phyloP scores from a whole-genome alignment of 2,113 vertebrate genomes.

The Odocoileus hemionus region DNA sequence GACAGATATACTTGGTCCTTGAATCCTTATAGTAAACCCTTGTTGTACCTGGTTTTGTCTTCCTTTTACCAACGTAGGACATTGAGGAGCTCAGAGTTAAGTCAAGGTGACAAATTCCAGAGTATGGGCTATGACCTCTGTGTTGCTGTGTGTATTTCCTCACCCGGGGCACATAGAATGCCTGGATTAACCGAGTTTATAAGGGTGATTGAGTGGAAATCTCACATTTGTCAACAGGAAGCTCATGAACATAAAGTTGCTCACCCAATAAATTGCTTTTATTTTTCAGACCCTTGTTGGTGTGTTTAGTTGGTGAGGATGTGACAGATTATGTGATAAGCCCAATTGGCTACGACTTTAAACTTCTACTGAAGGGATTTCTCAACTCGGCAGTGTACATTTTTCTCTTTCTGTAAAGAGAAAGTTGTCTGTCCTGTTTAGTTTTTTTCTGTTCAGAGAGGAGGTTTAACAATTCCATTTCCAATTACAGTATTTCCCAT shows the following conservation, averaged over 20 bases:
- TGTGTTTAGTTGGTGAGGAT: background rate
- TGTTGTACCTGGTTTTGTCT: background rate
- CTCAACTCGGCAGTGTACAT: rapidly evolving
- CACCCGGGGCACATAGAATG: background rate
- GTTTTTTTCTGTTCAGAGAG: background rate
- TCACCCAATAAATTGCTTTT: background rate
- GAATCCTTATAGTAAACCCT: background rate
- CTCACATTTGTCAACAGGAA: background rate
- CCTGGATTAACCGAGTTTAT: background rate
- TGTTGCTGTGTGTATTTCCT: background rate
- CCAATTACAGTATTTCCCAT: background rate
- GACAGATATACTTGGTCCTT: background rate
- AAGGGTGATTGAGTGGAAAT: background rate
- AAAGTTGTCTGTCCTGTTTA: background rate
- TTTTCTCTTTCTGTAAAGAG: background rate
- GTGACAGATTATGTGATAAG: background rate
- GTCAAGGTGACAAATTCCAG: background rate
- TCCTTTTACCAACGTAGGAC: background rate
- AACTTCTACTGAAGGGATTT: background rate
- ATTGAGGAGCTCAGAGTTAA: background rate
- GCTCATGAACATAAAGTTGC: background rate
- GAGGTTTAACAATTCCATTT: background rate
- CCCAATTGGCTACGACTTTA: background rate
- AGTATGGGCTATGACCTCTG: background rate
- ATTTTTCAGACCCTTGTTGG: background rate